Conservation (phyloP, 2,797 vertebrate genomes). For the Saxicola maurus region DNA sequence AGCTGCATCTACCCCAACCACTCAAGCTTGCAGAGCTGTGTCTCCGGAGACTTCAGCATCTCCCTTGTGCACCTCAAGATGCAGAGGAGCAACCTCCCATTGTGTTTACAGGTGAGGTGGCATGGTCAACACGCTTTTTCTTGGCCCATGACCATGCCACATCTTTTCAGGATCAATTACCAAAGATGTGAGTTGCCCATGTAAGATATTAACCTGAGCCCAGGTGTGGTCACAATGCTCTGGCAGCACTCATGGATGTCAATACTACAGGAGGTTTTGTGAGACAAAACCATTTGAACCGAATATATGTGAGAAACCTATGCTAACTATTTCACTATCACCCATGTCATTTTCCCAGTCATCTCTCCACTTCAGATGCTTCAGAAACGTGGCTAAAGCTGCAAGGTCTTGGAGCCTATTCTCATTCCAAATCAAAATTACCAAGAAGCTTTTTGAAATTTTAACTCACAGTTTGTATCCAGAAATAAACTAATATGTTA, state of each 20-base stretch:
- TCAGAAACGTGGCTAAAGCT: neutral
- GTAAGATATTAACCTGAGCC: rapidly evolving
- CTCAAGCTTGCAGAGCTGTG: rapidly evolving
- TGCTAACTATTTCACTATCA: slow-evolving; percentile 10
- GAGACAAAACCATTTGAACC: neutral
- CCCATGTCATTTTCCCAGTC: neutral
- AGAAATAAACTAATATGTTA: neutral
- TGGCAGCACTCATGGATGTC: rapidly evolving
- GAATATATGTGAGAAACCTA: neutral
- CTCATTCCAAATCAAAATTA: neutral
- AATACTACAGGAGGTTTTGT: neutral
- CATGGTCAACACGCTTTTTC: rapidly evolving
- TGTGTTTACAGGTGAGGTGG: neutral
- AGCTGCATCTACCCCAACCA: neutral
- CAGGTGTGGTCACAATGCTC: neutral
- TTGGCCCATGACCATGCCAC: neutral
- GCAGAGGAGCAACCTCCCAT: rapidly evolving
- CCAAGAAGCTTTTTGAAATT: neutral
- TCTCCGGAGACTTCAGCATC: neutral
- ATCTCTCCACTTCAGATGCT: neutral
- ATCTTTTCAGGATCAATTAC: neutral
- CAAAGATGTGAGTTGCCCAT: rapidly evolving
- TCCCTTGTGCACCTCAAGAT: rapidly evolving
- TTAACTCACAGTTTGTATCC: slow-evolving; percentile 4
- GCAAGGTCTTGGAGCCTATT: neutral